A percentile compares a stretch with the other conserved stretches of the same genome.
These are phyloP conservation scores for Colletes latitarsis DNA, from an alignment of 1,140 invertebrate genomes.

Conservation along the genomic window DNA sequence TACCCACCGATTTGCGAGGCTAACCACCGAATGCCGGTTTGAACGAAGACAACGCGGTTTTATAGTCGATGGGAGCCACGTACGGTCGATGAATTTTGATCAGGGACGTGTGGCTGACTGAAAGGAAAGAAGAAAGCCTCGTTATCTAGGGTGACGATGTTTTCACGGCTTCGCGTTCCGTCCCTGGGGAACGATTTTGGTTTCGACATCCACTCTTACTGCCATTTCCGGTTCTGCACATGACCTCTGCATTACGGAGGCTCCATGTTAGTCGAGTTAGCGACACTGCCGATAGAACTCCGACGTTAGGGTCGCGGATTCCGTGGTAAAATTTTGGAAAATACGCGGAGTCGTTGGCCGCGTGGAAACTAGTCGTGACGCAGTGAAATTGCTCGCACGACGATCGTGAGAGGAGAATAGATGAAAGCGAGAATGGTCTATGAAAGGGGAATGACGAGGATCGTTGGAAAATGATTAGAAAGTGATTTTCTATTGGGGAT, in stretches of 20 bases:
- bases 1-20: conserved; percentile 71
- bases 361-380: not conserved
- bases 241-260: too few species aligned
- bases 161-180: conserved; percentile 46
- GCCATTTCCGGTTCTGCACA: conserved; percentile 32
- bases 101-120: conserved; percentile 71
- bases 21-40: conserved; percentile 77
- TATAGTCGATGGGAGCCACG: conserved; percentile 74
- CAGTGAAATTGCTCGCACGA: conserved; percentile 26
- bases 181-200: conserved; percentile 55
- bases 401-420: conserved; percentile 47
- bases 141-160: conserved; percentile 76
- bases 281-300: not conserved
- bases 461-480: conserved; percentile 19
- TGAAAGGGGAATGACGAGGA: not conserved
- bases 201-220: conserved; percentile 51
- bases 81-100: conserved; percentile 76
- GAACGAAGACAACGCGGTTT: conserved; percentile 72
- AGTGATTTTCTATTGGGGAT: conserved; percentile 12
- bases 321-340: not conserved
- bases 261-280: not conserved
- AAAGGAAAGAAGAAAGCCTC: conserved; percentile 76
- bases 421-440: conserved; percentile 38
- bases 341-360: too few species aligned
- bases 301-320: too few species aligned